Evolutionary conservation across 2,797 vertebrate species (phyloP), one percentile per base, ranked within the genome.

Genomic region (Molossus alvarezi): DNA sequence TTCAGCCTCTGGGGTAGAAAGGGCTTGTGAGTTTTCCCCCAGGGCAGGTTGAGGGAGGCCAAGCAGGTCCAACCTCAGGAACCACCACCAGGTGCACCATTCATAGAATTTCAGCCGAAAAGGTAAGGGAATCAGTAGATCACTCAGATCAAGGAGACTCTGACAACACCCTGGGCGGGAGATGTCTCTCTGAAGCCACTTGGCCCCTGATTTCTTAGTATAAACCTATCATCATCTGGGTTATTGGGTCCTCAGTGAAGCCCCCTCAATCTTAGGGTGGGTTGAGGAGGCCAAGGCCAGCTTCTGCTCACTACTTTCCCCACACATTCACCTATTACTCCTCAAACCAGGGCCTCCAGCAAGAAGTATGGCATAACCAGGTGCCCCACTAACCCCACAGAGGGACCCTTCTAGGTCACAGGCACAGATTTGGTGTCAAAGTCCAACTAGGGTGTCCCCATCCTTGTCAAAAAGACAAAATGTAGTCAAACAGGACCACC

Each of bases 1-100:
- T 82, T 97, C 85, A 83, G 79, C 51, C 89, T 82, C 95, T 97
- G 65, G 25, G 64, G 84, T 53, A 88, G 15, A 92, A 20, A 71
- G 29, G 18, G 45, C 14, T n/a, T 41, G 41, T 96, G 69, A 90
- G 60, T 25, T 23, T 57, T 51, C 10, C 60, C 33, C 17, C 10
- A 27, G 37, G 82, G 3, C 23, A 41, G 55, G 62, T 8, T 89
- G 69, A 82, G 48, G 37, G 60, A 85, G 41, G 75, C 23, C 83
- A 62, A n/a, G 57, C 11, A 5, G 8, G 58, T 80, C 90, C n/a
- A 23, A 58, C 21, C 79, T 81, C 71, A 82, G 62, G 76, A 69
- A 48, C 27, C n/a, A 64, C 11, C 2, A 11, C 79, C 60, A 27
- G 7, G 21, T 12, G 27, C 64, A 58, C 81, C 12, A 8, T 15